These are phyloP conservation scores for Caenorhabditis sp. DNA, from an alignment of 2,888 invertebrate genomes.

Conservation along the genomic window DNA sequence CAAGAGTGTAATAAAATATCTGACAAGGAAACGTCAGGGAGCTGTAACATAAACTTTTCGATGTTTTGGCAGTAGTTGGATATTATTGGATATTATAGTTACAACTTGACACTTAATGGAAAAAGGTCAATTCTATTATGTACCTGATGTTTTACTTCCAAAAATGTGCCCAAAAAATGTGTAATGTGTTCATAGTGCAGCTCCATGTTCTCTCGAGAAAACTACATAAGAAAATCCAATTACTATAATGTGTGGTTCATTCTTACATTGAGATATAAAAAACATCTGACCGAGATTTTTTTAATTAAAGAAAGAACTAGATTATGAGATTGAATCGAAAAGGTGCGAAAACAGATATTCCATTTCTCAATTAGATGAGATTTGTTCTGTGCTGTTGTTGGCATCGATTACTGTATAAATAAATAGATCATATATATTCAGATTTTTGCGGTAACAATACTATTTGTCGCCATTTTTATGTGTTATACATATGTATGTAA, in stretches of 20 bases:
- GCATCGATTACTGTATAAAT: slow-evolving; percentile 1
- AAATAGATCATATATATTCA: background rate
- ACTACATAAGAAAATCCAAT: background rate
- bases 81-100: too few relatives aligned
- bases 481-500: background rate
- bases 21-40: background rate
- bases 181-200: too few relatives aligned
- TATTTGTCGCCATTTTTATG: background rate
- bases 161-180: too few relatives aligned
- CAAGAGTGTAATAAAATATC: too few relatives aligned
- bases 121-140: too few relatives aligned
- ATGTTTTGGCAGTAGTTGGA: too few relatives aligned
- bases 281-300: background rate
- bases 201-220: too few relatives aligned
- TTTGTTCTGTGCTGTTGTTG: background rate
- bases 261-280: background rate
- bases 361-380: background rate
- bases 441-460: background rate
- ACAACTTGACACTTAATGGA: too few relatives aligned
- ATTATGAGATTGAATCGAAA: background rate
- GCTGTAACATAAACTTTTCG: background rate
- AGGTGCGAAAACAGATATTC: background rate
- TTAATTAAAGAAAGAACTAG: background rate
- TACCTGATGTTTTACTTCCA: too few relatives aligned
- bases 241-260: background rate